Conservation (phyloP, 2,113 vertebrate genomes). For the Bubo blakistoni region DNA sequence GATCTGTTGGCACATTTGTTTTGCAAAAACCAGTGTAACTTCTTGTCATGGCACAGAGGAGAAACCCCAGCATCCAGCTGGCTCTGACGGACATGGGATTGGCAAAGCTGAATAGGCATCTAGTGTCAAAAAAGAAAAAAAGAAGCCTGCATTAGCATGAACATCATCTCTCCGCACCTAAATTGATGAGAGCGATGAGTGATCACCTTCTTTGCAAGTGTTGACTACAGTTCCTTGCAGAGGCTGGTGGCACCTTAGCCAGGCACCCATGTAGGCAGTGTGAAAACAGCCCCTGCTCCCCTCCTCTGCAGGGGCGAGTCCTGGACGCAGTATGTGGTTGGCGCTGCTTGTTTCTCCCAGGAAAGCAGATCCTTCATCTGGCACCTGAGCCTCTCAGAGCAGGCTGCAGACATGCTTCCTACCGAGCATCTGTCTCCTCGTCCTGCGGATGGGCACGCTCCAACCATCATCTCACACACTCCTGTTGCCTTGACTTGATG, state of each 20-base stretch:
- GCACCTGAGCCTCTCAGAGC: not conserved
- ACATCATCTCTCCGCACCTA: not conserved
- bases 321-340: not conserved
- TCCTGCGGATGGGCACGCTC: not conserved
- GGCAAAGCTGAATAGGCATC: not conserved
- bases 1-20: not conserved
- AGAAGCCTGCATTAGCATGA: not conserved
- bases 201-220: not conserved
- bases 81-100: not conserved
- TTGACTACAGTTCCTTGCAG: not conserved
- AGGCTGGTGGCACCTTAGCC: not conserved
- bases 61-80: conserved; percentile 17
- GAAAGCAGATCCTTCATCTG: conserved; percentile 24
- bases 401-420: not conserved
- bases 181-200: not conserved
- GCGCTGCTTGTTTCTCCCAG: not conserved
- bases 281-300: conserved; percentile 6
- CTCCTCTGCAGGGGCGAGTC: not conserved
- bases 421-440: conserved; percentile 21
- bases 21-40: not conserved
- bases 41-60: not conserved
- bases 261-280: not conserved
- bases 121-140: not conserved
- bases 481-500: not conserved
- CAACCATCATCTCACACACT: not conserved